Percentiles rank a stretch among this genome's conserved stretches.
Evolutionary conservation across 92 coral and sea anemone species (phyloP).

Genomic region (Meandrina meandrites): DNA sequence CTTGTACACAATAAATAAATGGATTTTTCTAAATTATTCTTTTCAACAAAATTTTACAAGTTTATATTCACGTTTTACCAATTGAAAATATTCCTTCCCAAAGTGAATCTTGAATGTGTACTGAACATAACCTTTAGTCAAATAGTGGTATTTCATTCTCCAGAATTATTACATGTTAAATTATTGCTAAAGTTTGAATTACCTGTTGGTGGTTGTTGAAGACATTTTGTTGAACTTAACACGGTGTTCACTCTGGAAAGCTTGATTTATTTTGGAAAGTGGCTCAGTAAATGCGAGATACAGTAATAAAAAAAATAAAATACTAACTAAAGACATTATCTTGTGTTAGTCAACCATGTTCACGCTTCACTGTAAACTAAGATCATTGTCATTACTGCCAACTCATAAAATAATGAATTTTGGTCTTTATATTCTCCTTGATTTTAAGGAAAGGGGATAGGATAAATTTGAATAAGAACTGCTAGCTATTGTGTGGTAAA

Average conservation of each 20-base stretch:
- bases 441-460: neutral
- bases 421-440: neutral
- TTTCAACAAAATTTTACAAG: neutral
- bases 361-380: neutral
- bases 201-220: neutral
- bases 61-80: neutral
- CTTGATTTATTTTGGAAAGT: neutral
- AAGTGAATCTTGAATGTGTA: neutral
- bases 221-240: neutral
- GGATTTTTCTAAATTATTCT: neutral
- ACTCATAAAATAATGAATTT: constrained; percentile 56
- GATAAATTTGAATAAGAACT: constrained; percentile 1
- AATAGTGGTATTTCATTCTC: neutral
- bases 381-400: neutral
- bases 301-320: neutral
- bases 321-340: neutral
- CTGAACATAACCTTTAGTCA: neutral
- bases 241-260: neutral
- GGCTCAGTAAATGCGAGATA: neutral
- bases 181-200: neutral
- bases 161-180: too few relatives aligned
- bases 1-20: neutral
- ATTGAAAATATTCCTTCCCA: neutral
- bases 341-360: neutral
- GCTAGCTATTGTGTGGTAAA: neutral